A percentile compares a stretch with the other conserved stretches of the same genome.
Evolutionary conservation across 2,888 invertebrate species (phyloP).

Genomic region (Melieria crassipennis): DNA sequence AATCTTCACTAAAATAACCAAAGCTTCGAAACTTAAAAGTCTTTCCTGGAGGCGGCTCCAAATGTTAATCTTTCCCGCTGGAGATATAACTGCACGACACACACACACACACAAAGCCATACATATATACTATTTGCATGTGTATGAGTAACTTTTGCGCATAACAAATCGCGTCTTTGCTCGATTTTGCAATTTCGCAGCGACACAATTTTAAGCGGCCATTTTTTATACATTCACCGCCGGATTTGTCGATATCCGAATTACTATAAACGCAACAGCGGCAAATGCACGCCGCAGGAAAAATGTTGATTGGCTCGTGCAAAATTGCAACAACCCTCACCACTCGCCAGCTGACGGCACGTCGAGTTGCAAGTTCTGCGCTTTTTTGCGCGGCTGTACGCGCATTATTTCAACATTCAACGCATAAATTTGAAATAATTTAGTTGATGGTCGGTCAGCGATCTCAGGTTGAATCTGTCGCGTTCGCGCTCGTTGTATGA

Average conservation of each 20-base stretch:
- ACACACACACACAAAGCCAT: not conserved
- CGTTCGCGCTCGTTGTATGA: not conserved
- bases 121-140: not conserved
- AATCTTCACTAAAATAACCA: too few species aligned
- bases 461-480: constrained; percentile 20
- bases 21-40: too few species aligned
- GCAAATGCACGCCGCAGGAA: not conserved
- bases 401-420: constrained; percentile 26
- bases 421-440: constrained; percentile 40
- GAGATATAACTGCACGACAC: not conserved
- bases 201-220: constrained; percentile 6
- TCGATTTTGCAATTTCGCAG: constrained; percentile 5
- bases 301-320: too few species aligned
- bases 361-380: constrained; percentile 10
- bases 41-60: too few species aligned
- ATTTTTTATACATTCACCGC: constrained; percentile 8
- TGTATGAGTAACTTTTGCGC: not conserved
- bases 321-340: not conserved
- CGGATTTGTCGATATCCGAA: not conserved
- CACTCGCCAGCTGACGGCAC: not conserved
- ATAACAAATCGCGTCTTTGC: constrained; percentile 1
- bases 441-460: constrained; percentile 39
- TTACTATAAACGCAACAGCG: not conserved
- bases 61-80: too few species aligned
- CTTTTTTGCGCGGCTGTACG: not conserved